Evolutionary conservation across 2,888 invertebrate genomes (phyloP), one percentile per base, ranked within the genome.

Genomic region (Tethea ocularis): DNA sequence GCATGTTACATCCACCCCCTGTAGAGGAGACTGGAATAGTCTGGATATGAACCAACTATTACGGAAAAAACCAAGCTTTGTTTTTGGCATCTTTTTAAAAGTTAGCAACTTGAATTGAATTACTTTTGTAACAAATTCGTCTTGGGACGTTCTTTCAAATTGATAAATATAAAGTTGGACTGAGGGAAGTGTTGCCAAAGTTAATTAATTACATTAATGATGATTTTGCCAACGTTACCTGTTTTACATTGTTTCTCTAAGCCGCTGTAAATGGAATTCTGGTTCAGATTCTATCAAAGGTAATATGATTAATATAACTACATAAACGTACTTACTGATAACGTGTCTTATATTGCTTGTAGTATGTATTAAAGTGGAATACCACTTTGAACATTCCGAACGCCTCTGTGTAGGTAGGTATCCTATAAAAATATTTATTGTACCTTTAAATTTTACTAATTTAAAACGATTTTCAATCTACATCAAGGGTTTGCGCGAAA

Each of bases 1-100:
- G 71, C 74, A 68, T 77, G 78, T 66, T 63, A 54, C 57, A 61
- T 55, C 68, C 61, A 62, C 68, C 67, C 66, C 64, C 61, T 46
- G 59, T 36, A 26, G 54, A 62, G 57, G 38, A 62, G 56, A 57
- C 52, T 20, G 46, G 7, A 46, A 46, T 46, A 46, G 20, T 46
- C 20, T 46, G 46, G 46, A 46, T 46, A 20, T 46, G 3, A 46
- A 46, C 46, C n/a, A 20, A 15, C 1, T 20, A 46, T 46, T 38
- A 38, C 7, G 15, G 38, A 33, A 1, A 38, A 5, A 38, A n/a
- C n/a, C n/a, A n/a, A n/a, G n/a, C n/a, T n/a, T n/a, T n/a, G n/a
- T n/a, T n/a, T n/a, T n/a, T n/a, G n/a, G n/a, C n/a, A n/a, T n/a
- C n/a, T n/a, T n/a, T n/a, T n/a, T n/a, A n/a, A n/a, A n/a, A n/a